Percentiles rank a stretch among this genome's conserved stretches.
Conservation (phyloP, 1,140 invertebrate species). For the Drosophila punjabiensis region DNA sequence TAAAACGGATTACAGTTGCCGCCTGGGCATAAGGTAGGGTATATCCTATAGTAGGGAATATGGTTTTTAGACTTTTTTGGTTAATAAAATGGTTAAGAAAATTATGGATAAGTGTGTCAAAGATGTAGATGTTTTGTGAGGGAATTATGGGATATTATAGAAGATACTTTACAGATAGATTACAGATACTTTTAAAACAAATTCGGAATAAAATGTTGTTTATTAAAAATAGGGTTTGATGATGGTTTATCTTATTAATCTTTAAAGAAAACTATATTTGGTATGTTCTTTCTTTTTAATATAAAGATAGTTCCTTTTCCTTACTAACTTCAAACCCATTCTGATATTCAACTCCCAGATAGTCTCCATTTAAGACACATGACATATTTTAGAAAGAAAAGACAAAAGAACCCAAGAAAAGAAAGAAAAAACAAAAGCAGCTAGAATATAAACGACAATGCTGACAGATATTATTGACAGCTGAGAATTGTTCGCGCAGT, state of each 20-base stretch:
- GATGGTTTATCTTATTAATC: no score
- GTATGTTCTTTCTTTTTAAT: background rate
- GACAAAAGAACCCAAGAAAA: background rate
- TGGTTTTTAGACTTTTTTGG: background rate
- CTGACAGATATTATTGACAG: slow-evolving; percentile 79
- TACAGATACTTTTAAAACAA: background rate
- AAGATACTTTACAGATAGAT: background rate
- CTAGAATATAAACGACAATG: slow-evolving; percentile 27
- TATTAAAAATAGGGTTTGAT: no score
- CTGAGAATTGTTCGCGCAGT: slow-evolving; percentile 79
- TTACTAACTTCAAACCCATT: background rate
- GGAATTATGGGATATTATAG: no score
- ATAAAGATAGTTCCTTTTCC: no score
- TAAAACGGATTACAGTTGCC: slow-evolving; percentile 37
- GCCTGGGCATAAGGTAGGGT: slow-evolving; percentile 4
- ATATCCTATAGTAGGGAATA: background rate
- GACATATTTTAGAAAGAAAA: slow-evolving; percentile 25
- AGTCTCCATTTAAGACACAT: slow-evolving; percentile 9
- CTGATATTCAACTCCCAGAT: background rate
- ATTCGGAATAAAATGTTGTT: background rate
- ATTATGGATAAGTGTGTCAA: slow-evolving; percentile 1
- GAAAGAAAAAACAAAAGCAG: slow-evolving; percentile 14
- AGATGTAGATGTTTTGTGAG: background rate
- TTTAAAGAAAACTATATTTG: background rate
- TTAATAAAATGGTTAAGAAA: background rate